These are phyloP conservation scores for Lipotes vexillifer DNA, from an alignment of 2,113 vertebrate species.

Conservation along the genomic window DNA sequence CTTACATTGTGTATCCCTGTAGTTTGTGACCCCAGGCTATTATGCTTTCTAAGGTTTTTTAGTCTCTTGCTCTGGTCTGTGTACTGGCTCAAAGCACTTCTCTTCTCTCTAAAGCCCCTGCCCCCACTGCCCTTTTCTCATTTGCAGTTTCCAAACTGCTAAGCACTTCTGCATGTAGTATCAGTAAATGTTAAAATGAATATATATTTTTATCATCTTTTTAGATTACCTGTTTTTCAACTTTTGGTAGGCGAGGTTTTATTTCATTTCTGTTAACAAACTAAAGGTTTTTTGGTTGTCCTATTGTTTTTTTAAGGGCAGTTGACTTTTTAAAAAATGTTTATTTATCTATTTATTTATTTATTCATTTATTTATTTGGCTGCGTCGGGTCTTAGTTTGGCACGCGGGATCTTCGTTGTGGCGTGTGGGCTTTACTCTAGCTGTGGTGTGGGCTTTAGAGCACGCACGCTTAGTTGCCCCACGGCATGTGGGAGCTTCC, in stretches of 20 bases:
- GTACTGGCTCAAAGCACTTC: background rate
- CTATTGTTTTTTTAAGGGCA: too few species aligned
- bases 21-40: background rate
- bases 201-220: background rate
- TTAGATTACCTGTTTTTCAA: conserved; percentile 2
- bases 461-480: too few species aligned
- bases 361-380: too few species aligned
- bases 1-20: background rate
- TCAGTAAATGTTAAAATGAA: background rate
- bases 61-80: background rate
- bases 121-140: background rate
- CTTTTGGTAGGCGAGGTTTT: background rate
- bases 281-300: background rate
- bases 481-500: too few species aligned
- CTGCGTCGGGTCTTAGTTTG: too few species aligned
- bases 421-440: too few species aligned
- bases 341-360: too few species aligned
- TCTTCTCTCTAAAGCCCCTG: background rate
- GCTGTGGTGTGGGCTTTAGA: too few species aligned
- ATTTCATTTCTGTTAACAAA: conserved; percentile 30
- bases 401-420: too few species aligned
- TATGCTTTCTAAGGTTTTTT: background rate
- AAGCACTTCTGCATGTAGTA: background rate
- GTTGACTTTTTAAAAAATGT: too few species aligned
- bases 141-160: background rate